A percentile compares a stretch with the other conserved stretches of the same genome.
phyloP scores from a whole-genome alignment of 2,113 vertebrate species.

The Pholis gunnellus region DNA sequence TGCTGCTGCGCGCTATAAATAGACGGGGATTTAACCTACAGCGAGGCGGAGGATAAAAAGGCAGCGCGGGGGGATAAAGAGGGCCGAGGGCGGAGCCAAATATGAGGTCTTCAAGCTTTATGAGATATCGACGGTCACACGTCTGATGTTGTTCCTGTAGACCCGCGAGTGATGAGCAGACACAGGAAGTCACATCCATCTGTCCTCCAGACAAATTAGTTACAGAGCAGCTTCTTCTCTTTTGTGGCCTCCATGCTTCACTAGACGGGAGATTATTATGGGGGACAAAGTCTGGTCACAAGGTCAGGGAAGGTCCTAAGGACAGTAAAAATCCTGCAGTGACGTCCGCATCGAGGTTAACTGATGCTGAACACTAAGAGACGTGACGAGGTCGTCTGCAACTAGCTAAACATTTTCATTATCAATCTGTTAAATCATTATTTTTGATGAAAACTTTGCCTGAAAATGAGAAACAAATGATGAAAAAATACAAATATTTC shows the following conservation, averaged over 20 bases:
- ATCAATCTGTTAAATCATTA: neutral
- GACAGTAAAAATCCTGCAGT: neutral
- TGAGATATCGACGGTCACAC: neutral
- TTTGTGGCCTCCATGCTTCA: conserved; percentile 8
- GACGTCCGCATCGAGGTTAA: conserved; percentile 29
- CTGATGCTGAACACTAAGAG: conserved; percentile 2
- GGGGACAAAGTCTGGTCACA: neutral
- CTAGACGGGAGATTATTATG: conserved; percentile 13
- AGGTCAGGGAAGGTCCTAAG: neutral
- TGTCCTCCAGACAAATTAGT: conserved; percentile 33
- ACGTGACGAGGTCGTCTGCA: neutral
- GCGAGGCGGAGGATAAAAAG: conserved; percentile 42
- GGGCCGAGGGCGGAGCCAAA: conserved; percentile 36
- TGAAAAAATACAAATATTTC: too few species aligned
- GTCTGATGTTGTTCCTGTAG: conserved; percentile 15
- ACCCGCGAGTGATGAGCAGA: conserved; percentile 9
- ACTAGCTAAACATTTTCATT: neutral
- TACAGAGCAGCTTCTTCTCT: conserved; percentile 1
- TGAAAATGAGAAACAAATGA: too few species aligned
- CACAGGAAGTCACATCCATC: conserved; percentile 43
- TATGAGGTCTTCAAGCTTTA: conserved; percentile 7
- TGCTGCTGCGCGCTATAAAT: conserved; percentile 69
- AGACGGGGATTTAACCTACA: conserved; percentile 74
- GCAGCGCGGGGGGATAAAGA: conserved; percentile 18
- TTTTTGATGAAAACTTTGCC: too few species aligned